Base-by-base conservation (phyloP, 2,113 vertebrate species). In the Lophochroa leadbeateri region DNA sequence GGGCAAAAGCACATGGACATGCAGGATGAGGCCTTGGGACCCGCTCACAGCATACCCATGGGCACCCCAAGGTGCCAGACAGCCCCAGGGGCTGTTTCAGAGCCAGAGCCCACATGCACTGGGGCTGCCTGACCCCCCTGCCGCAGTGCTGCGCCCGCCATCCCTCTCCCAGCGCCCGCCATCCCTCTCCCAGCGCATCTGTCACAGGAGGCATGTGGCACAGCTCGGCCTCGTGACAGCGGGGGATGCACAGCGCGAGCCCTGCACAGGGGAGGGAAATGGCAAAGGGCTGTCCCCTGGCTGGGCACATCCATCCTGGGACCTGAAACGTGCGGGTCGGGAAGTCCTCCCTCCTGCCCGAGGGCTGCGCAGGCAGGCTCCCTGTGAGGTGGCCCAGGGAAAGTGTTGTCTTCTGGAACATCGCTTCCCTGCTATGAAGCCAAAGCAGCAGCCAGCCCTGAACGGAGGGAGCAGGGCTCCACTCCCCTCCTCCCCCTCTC, bases 181-280 rank as follows among this genome's bases (percentile, higher is more conserved):
- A 3, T 84, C 84, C 81, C 84, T 91, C 76, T 97, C 87, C 87
- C 81, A 61, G 84, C 31, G 21, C 96, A 96, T 95, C 95, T 94
- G 95, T 91, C 61, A 4, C 84, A 78, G 92, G 57, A 94, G 69
- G 95, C 90, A 91, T 78, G 69, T 84, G 92, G 93, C 92, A 89
- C 72, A 67, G 90, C 93, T 75, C 7, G 35, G 86, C 95, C 92
- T 94, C 43, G 77, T 87, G 92, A 94, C 33, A 1, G 86, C 8
- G 17, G 89, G 91, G 88, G 88, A 96, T 17, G 25, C 86, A 53
- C 4, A 4, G 82, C 4, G 8, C 67, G 79, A 93, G 96, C 88
- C 80, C 3, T 4, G 57, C 55, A 82, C 55, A 77, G 94, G 46
- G 50, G 60, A 94, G 43, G 50, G 69, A 89, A 75, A 90, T 1